Base-by-base conservation (phyloP, 2,888 invertebrate species). In the Amaurobius ferox region DNA sequence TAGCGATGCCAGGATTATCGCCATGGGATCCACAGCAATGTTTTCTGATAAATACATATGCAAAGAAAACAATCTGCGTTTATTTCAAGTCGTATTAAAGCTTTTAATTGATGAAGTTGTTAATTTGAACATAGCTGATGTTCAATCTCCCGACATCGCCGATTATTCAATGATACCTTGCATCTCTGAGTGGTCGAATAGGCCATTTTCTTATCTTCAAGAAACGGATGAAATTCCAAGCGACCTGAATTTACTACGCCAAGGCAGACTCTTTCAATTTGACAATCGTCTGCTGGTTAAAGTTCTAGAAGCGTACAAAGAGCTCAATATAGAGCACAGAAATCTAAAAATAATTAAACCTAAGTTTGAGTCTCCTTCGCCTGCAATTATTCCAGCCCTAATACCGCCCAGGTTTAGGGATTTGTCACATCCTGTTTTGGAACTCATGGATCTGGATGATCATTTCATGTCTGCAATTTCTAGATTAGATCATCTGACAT, bases 331-430 rank as follows among this genome's bases (percentile, higher is more conserved):
- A 0, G 96, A 97, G 91, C 98, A 98, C 91, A 97, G 98, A 90
- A 95, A 95, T 0, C 92, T 99, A 88, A 95, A 95, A 88, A 94
- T 99, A 87, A 99, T 99, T 86, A 96, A 96, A 72, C 99, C 99
- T 1, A 96, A 97, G 92, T 99, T 99, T 91, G 99, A 99, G 92
- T 96, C 98, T 6, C 99, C 99, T 0, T 93, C 98, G 89, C 99
- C 98, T 6, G 94, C 96, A 0, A 26, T 72, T n/a, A 19, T 26
- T 7, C 72, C 79, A 16, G 67, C 74, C 7, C 96, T 97, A 13
- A 98, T 98, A 92, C 97, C 98, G 0, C 98, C 99, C 13, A 95
- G 96, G 40, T 99, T 99, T 91, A 94, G 97, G 89, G 98, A 98
- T 91, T 94, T 97, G 30, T 95, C 96, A 0, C 95, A 97, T 0